Percentiles rank a stretch among this genome's conserved stretches.
phyloP scores from a whole-genome alignment of 2,888 invertebrate genomes.

The Neoascia interrupta region DNA sequence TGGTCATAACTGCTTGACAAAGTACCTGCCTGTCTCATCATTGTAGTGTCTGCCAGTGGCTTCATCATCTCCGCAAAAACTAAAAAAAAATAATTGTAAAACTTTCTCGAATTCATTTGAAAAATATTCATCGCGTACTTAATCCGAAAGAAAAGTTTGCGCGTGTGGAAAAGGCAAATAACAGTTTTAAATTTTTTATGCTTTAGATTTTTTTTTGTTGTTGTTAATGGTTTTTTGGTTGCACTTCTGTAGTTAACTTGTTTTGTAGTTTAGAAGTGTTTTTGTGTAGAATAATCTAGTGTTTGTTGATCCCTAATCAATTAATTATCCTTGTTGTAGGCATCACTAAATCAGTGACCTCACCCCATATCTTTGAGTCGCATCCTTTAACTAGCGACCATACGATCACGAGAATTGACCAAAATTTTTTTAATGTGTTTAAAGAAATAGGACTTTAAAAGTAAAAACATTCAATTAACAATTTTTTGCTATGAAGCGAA shows the following conservation, averaged over 20 bases:
- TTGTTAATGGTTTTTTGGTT: constrained; percentile 29
- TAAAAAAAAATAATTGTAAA: constrained; percentile 9
- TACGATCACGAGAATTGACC: too few relatives aligned
- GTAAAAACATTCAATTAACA: too few relatives aligned
- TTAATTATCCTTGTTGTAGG: too few relatives aligned
- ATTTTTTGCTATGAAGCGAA: too few relatives aligned
- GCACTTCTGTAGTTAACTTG: constrained; percentile 52
- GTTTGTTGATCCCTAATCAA: too few relatives aligned
- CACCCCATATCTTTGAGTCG: too few relatives aligned
- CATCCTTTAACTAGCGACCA: too few relatives aligned
- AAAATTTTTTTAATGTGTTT: too few relatives aligned
- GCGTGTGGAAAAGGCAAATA: constrained; percentile 68
- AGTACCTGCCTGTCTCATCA: constrained; percentile 46
- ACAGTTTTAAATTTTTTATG: constrained; percentile 35
- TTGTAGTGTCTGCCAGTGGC: constrained; percentile 65
- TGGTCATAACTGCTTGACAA: constrained; percentile 19
- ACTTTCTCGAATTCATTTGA: constrained; percentile 31
- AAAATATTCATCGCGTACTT: constrained; percentile 42
- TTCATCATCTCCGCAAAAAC: constrained; percentile 51
- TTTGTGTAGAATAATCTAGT: too few relatives aligned
- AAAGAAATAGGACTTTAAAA: too few relatives aligned
- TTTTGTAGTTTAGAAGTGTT: not conserved
- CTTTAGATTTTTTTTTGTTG: constrained; percentile 17
- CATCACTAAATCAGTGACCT: too few relatives aligned
- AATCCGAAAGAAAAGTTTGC: constrained; percentile 27